Base-by-base conservation (phyloP, 2,113 vertebrate species). In the Sturnus vulgaris region DNA sequence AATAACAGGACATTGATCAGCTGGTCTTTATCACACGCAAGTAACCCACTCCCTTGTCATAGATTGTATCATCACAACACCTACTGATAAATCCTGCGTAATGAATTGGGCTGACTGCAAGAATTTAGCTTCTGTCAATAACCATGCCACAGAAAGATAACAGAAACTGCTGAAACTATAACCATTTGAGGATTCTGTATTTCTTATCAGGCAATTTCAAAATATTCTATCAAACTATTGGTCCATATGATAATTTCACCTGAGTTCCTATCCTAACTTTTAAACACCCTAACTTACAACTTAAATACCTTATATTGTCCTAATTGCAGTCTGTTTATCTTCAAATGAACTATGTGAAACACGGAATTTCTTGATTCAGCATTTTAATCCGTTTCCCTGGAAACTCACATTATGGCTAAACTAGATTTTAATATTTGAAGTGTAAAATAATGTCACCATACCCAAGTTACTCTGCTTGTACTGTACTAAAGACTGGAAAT, bases 71-170 rank as follows among this genome's bases (percentile, higher is more conserved):
- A 17, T 80, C 85, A 61, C 25, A 64, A 37, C 55, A 66, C 46
- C 56, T 35, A 37, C 68, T 85, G 90, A 88, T 91, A 92, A 92
- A 89, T 90, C 42, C 64, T 47, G 16, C 72, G 31, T 82, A 86
- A 94, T 82, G 82, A 93, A 47, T 18, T 79, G 50, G 68, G 61
- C 47, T 91, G 81, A 89, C 91, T 47, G 75, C 75, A 92, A 46
- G 78, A 83, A 65, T 88, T 94, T 73, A 91, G 70, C 49, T 89
- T 69, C 60, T 72, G 86, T 91, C 93, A 86, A 89, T 90, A 94
- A 50, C 16, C 7, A 7, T 42, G 59, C 25, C n/a, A 69, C 25
- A 72, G 52, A 70, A 90, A 70, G 56, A 40, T 64, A 90, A 83
- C 13, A 76, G 69, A 60, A 81, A 28, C 42, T 88, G 28, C 49